Percentiles rank a stretch among this genome's conserved stretches.
Conservation (phyloP, 2,888 invertebrate species). For the Rugalucina vietnamica region DNA sequence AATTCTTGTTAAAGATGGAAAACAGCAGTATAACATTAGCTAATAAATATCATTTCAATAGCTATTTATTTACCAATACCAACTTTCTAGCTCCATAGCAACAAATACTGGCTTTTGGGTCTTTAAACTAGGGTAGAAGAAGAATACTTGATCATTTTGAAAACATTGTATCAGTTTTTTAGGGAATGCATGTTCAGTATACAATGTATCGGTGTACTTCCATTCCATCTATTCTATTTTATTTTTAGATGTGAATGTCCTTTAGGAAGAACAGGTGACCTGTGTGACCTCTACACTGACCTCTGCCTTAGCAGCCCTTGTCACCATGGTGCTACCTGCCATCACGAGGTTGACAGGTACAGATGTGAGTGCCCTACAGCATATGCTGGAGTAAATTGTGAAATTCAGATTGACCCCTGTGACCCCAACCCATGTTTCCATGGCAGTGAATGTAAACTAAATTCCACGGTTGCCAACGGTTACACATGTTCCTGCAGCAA, state of each 20-base stretch:
- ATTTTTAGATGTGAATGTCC: conserved; percentile 75
- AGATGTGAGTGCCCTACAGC: conserved; percentile 91
- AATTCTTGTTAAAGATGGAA: too few relatives aligned
- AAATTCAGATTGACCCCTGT: conserved; percentile 88
- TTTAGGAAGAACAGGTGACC: conserved; percentile 66
- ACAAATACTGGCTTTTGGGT: too few relatives aligned
- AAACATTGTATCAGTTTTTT: too few relatives aligned
- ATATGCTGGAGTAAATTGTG: conserved; percentile 91
- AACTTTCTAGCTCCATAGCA: too few relatives aligned
- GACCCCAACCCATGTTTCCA: conserved; percentile 77
- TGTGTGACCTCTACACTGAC: conserved; percentile 72
- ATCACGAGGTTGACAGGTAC: conserved; percentile 84
- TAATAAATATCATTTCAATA: too few relatives aligned
- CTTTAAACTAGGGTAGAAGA: too few relatives aligned
- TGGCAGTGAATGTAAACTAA: conserved; percentile 73
- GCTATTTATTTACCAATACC: too few relatives aligned
- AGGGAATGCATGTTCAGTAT: too few relatives aligned
- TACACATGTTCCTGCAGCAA: conserved; percentile 75
- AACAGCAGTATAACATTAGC: too few relatives aligned
- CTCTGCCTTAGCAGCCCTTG: conserved; percentile 85
- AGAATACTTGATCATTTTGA: too few relatives aligned
- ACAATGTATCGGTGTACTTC: too few relatives aligned
- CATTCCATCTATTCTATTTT: neutral
- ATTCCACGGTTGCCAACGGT: conserved; percentile 59
- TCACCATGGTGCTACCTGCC: conserved; percentile 88